Conservation (phyloP, 2,888 invertebrate genomes). For the Serripes groenlandicus region DNA sequence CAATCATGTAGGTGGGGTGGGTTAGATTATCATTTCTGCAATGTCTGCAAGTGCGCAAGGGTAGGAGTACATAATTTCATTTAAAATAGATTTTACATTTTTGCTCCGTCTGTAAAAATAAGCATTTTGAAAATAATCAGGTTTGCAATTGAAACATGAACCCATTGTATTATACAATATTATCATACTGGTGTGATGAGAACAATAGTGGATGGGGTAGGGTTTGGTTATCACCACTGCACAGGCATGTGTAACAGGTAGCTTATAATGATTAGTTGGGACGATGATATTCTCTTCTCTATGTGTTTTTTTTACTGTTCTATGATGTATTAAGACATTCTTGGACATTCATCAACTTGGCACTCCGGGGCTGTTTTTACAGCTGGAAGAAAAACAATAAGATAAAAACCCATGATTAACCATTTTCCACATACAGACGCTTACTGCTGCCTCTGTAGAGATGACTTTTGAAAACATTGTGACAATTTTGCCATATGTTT, state of each 20-base stretch:
- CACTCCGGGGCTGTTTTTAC: constrained; percentile 2
- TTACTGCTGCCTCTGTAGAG: too few species aligned
- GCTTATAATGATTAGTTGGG: not conserved
- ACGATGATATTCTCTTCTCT: not conserved
- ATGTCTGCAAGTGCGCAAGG: not conserved
- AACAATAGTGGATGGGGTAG: not conserved
- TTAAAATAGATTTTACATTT: not conserved
- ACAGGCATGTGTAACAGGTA: not conserved
- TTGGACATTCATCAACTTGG: constrained; percentile 24
- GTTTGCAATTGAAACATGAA: not conserved
- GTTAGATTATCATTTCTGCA: too few species aligned
- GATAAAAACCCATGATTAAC: too few species aligned
- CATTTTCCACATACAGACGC: too few species aligned
- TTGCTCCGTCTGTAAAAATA: not conserved
- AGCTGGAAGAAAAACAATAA: too few species aligned
- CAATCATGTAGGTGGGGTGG: too few species aligned
- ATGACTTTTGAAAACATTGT: too few species aligned
- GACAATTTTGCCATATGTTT: too few species aligned
- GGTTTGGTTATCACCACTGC: not conserved
- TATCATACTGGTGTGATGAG: not conserved
- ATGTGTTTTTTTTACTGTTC: not conserved
- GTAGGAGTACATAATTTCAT: not conserved
- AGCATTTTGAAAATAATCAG: not conserved
- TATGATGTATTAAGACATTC: constrained; percentile 27
- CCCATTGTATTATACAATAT: not conserved